Evolutionary conservation across 2,797 vertebrate species (phyloP), one percentile per base, ranked within the genome.

Genomic region (Anguilla anguilla): DNA sequence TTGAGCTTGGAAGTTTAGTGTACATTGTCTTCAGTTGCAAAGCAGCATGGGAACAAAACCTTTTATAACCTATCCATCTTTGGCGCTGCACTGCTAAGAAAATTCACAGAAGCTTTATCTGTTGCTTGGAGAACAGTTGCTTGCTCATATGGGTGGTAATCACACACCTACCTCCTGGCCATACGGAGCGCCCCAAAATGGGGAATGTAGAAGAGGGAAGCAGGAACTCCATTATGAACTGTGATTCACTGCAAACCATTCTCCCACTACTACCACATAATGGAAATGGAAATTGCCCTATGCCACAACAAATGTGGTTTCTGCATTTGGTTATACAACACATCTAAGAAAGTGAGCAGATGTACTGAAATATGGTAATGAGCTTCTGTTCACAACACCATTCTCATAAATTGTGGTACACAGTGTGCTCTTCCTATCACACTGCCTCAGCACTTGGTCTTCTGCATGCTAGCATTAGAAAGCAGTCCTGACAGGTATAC

Each of bases 21-120:
- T 69, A 22, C n/a, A 39, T 35, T 74, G 69, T 74, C 69, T 74
- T 74, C 69, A 74, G 69, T 39, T 74, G 69, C 28, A 74, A 74
- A 74, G 69, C 69, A 74, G 1, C 2, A 74, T 74, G 10, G 9
- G 28, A 15, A 15, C 6, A 28, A n/a, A 35, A 31, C 22, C 64
- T 67, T 25, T 5, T 67, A 67, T 67, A 72, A 72, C 69, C 31
- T 74, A 35, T 35, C 10, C 69, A 35, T 74, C 6, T 1, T 31
- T 15, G 15, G 31, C 69, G 31, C 31, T 72, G 28, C 31, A 10
- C 28, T 74, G 69, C 69, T 13, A 35, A 35, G 39, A 74, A 74
- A 15, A 28, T 64, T 64, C 59, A 7, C 35, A 46, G 0, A 25
- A 67, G 28, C 28, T 74, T 10, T 17, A 72, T 72, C 7, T 35